Conservation (phyloP, 53 echinoderm and acorn worm genomes). For the Temnopleurus reevesii region DNA sequence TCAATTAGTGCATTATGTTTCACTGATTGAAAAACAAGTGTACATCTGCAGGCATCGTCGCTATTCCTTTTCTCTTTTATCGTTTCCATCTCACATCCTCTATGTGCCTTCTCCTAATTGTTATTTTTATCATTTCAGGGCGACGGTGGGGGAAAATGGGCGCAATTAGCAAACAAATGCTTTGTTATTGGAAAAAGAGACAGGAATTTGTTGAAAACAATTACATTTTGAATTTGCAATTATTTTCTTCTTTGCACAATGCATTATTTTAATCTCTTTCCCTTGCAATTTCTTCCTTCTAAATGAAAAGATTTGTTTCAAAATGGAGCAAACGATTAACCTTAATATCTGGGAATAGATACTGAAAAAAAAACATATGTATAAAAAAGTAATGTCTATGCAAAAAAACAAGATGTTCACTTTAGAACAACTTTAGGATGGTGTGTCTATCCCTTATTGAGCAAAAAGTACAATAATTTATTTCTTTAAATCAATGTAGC, state of each 20-base stretch:
- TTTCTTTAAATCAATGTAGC: no score
- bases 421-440: no score
- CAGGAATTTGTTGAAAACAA: not conserved
- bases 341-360: no score
- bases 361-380: no score
- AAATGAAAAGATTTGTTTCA: not conserved
- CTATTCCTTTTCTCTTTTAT: not conserved
- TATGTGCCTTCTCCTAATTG: not conserved
- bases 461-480: no score
- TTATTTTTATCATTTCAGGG: not conserved
- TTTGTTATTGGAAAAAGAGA: not conserved
- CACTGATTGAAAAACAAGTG: constrained; percentile 39
- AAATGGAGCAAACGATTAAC: not conserved
- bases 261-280: not conserved
- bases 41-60: not conserved
- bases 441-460: no score
- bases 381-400: no score
- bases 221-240: no score
- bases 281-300: not conserved
- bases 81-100: not conserved
- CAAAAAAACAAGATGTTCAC: no score
- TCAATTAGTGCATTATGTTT: constrained; percentile 48
- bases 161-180: not conserved
- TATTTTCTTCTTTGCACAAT: not conserved
- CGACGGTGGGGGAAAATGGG: not conserved